These are phyloP conservation scores for Serripes groenlandicus DNA, from an alignment of 2,888 invertebrate genomes.

Conservation along the genomic window DNA sequence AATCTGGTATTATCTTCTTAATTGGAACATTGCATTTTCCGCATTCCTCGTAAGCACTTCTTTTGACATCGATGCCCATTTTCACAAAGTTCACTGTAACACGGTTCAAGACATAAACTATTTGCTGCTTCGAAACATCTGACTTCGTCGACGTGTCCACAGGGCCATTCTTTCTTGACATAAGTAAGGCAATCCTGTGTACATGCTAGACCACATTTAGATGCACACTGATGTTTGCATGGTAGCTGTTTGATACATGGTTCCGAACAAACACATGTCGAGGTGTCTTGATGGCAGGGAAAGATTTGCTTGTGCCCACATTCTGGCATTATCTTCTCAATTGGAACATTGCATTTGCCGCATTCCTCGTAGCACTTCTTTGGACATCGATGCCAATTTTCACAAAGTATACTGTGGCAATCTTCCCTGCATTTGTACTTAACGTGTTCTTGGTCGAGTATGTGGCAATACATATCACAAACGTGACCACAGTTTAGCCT, in stretches of 20 bases:
- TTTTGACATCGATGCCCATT: constrained; percentile 78
- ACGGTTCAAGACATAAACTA: constrained; percentile 51
- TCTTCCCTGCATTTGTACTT: constrained; percentile 80
- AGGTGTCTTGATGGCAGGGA: constrained; percentile 46
- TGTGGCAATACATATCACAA: constrained; percentile 74
- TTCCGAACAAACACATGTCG: background rate
- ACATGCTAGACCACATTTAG: background rate
- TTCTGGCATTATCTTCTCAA: background rate
- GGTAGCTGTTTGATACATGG: background rate
- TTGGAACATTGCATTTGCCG: constrained; percentile 64
- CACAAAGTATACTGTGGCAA: constrained; percentile 64
- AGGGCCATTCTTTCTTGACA: constrained; percentile 22
- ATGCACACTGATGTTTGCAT: background rate
- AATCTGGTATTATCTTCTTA: background rate
- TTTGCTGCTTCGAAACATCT: constrained; percentile 51
- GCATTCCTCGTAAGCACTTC: constrained; percentile 86
- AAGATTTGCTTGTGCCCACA: constrained; percentile 70
- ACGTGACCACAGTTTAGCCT: constrained; percentile 78
- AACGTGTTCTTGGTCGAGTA: constrained; percentile 86
- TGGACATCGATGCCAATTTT: constrained; percentile 66
- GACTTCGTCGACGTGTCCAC: constrained; percentile 70
- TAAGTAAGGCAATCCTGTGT: background rate
- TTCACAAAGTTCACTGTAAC: constrained; percentile 63
- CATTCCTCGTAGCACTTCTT: constrained; percentile 86
- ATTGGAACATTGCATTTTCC: constrained; percentile 61